Conservation (phyloP, 2,113 vertebrate genomes). For the Rattus rattus region DNA sequence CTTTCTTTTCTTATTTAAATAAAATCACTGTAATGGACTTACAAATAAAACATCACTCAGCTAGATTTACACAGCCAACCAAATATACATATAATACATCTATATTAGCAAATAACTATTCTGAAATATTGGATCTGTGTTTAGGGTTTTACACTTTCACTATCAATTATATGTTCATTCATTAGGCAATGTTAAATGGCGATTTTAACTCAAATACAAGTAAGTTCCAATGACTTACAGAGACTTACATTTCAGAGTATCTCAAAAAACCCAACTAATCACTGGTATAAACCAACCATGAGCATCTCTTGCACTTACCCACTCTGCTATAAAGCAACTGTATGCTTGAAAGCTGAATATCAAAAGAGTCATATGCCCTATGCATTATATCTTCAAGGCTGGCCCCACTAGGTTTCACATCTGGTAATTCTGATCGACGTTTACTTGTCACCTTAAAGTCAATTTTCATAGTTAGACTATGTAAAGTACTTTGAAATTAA, state of each 20-base stretch:
- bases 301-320: slow-evolving; percentile 85
- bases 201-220: slow-evolving; percentile 18
- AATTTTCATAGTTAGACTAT: slow-evolving; percentile 69
- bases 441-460: slow-evolving; percentile 91
- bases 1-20: not conserved
- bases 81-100: not conserved
- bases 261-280: slow-evolving; percentile 37
- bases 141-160: not conserved
- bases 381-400: slow-evolving; percentile 96
- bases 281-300: slow-evolving; percentile 44
- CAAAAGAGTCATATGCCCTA: slow-evolving; percentile 96
- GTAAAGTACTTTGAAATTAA: slow-evolving; percentile 52
- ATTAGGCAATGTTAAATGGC: not conserved
- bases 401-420: slow-evolving; percentile 88
- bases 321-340: slow-evolving; percentile 95
- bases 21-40: not conserved
- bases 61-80: not conserved
- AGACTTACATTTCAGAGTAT: not conserved
- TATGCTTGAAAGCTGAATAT: slow-evolving; percentile 94
- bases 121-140: not conserved
- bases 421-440: slow-evolving; percentile 90
- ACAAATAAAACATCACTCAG: not conserved
- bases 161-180: not conserved
- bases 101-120: not conserved
- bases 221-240: not conserved